A percentile compares a stretch with the other conserved stretches of the same genome.
Conservation (phyloP, 2,888 invertebrate genomes). For the Drosophila anomalata region DNA sequence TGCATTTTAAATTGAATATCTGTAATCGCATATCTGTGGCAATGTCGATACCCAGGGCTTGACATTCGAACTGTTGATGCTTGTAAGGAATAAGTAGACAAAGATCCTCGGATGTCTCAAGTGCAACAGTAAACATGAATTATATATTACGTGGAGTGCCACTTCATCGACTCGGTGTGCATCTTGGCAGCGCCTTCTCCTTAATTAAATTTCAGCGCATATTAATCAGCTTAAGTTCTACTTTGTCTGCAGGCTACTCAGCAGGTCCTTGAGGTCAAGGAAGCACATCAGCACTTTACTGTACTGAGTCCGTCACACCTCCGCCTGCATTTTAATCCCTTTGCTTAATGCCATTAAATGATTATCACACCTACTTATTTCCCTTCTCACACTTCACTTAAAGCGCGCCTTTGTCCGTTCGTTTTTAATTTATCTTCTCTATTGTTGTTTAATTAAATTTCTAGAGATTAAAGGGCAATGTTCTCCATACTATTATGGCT, state of each 20-base stretch:
- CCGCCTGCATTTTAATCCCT: constrained; percentile 62
- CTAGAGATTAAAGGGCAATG: background rate
- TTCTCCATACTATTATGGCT: background rate
- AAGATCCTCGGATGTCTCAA: constrained; percentile 16
- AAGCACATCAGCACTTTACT: constrained; percentile 11
- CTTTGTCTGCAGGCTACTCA: constrained; percentile 38
- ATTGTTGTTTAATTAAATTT: constrained; percentile 42
- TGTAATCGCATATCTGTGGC: constrained; percentile 25
- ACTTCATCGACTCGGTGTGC: constrained; percentile 32
- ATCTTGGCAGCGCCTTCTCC: constrained; percentile 22
- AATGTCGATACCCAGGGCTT: constrained; percentile 14
- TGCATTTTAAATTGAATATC: constrained; percentile 18
- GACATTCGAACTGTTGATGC: constrained; percentile 2
- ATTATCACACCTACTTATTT: constrained; percentile 70
- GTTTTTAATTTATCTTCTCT: constrained; percentile 56
- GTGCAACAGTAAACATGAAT: constrained; percentile 21
- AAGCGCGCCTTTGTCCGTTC: constrained; percentile 20
- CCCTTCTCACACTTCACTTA: background rate
- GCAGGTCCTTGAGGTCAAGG: constrained; percentile 15
- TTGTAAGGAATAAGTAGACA: background rate
- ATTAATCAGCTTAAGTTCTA: constrained; percentile 67
- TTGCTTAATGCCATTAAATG: constrained; percentile 72
- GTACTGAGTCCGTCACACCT: constrained; percentile 44
- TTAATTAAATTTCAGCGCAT: constrained; percentile 61
- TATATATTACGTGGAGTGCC: constrained; percentile 32